These are phyloP conservation scores for Tragelaphus strepsiceros DNA, from an alignment of 2,113 vertebrate genomes.

Conservation along the genomic window DNA sequence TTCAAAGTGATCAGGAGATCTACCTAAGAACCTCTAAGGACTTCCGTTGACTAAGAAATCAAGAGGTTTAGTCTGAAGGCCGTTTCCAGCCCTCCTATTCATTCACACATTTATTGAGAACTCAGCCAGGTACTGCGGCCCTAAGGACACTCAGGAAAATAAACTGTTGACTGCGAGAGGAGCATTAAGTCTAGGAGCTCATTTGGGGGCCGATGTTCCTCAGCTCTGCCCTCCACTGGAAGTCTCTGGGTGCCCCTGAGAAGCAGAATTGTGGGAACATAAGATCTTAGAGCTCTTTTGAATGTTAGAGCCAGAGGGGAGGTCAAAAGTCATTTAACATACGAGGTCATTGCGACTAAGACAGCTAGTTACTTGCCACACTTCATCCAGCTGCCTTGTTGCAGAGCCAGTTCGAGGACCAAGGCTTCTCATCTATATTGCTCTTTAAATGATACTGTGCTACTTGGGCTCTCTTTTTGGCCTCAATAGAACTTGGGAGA, in stretches of 20 bases:
- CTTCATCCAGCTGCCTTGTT: neutral
- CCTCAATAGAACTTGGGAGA: neutral
- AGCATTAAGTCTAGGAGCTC: neutral
- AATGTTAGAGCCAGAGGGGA: neutral
- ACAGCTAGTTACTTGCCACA: neutral
- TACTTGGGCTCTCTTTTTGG: neutral
- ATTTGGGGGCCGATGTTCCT: neutral
- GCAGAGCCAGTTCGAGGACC: neutral
- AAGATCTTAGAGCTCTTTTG: neutral
- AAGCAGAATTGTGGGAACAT: neutral
- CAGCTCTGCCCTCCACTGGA: neutral
- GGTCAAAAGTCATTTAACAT: conserved; percentile 18
- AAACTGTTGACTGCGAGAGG: neutral
- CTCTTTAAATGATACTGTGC: neutral
- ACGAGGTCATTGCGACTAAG: neutral
- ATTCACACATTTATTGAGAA: neutral
- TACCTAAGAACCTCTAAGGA: neutral
- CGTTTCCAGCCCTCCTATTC: neutral
- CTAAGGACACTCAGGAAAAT: neutral
- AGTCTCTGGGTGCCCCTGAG: neutral
- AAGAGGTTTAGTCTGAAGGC: neutral
- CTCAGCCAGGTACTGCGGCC: neutral
- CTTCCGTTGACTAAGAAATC: neutral
- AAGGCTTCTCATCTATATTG: neutral
- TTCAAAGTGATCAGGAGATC: neutral